phyloP scores from a whole-genome alignment of 2,113 vertebrate species.

The Lampris megalopsis region DNA sequence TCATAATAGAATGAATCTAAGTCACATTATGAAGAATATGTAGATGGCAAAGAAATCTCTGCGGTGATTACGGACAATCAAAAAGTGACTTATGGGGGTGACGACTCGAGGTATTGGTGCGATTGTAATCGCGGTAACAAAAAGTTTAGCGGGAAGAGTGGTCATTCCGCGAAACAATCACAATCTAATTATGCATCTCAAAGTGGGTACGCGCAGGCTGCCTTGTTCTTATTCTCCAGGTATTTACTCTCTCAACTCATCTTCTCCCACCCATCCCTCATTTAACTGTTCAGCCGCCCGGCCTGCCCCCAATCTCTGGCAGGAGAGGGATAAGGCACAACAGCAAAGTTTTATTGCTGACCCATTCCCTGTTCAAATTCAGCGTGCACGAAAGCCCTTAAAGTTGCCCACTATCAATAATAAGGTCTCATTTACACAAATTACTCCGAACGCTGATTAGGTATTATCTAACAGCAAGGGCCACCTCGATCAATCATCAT shows the following conservation, averaged over 20 bases:
- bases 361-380: constrained; percentile 75
- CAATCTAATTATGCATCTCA: constrained; percentile 14
- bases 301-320: constrained; percentile 73
- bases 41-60: constrained; percentile 54
- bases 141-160: constrained; percentile 24
- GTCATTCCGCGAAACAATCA: constrained; percentile 21
- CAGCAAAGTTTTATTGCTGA: constrained; percentile 81
- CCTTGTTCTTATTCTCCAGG: constrained; percentile 39
- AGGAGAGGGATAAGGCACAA: constrained; percentile 49
- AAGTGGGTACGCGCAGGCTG: constrained; percentile 8
- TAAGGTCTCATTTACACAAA: constrained; percentile 96
- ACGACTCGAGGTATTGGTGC: constrained; percentile 39
- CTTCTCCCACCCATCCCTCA: constrained; percentile 63
- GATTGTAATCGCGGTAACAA: constrained; percentile 33
- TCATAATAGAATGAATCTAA: constrained; percentile 64
- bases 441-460: constrained; percentile 93
- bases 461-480: constrained; percentile 92
- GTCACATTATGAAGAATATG: constrained; percentile 64
- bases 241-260: constrained; percentile 58
- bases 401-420: constrained; percentile 91
- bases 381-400: constrained; percentile 81
- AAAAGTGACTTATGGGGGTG: constrained; percentile 63
- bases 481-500: constrained; percentile 92
- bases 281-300: constrained; percentile 62
- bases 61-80: constrained; percentile 58